Base-by-base conservation (phyloP, 2,113 vertebrate genomes). In the Cavia porcellus region DNA sequence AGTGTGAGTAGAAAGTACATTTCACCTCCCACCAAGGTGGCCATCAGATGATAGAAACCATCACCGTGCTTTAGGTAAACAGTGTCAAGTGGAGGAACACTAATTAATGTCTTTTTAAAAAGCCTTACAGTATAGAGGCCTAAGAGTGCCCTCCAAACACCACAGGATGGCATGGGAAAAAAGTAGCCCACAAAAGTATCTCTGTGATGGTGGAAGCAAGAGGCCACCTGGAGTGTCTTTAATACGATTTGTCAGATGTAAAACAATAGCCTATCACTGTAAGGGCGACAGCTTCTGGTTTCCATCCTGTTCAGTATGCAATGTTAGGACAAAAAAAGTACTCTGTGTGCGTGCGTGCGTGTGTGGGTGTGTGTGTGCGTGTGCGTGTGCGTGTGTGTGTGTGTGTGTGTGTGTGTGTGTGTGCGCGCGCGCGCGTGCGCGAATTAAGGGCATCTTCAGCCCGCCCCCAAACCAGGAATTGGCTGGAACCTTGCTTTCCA, bases 1-100 rank as follows among this genome's bases (percentile, higher is more conserved):
- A 98, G 97, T 97, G 98, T 97, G 97, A 98, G 98, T 98, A 98
- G 98, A 98, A 98, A 97, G 93, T 97, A 98, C 96, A 98, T 98
- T 97, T 96, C 89, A 64, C 68, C 86, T 97, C 90, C 97, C 87
- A 95, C 9, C 94, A 86, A 97, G 66, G 81, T 95, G 86, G 38
- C n/a, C 68, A 70, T 86, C 88, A n/a, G 14, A 14, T 72, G 52
- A 88, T 64, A n/a, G 90, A 85, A 92, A 59, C 92, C 91, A 57
- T 52, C 70, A 93, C 59, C 68, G 64, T 5, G 15, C 55, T 47
- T 72, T 55, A 52, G 22, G 57, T 81, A 95, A 96, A 96, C 45
- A 59, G 59, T 87, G 62, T 83, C 96, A 96, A 85, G n/a, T 25
- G 47, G 89, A 64, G 94, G 70, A 77, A 86, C 24, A 74, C 70